These are phyloP conservation scores for Malacoctenus gilli DNA, from an alignment of 2,797 vertebrate genomes.

Conservation along the genomic window DNA sequence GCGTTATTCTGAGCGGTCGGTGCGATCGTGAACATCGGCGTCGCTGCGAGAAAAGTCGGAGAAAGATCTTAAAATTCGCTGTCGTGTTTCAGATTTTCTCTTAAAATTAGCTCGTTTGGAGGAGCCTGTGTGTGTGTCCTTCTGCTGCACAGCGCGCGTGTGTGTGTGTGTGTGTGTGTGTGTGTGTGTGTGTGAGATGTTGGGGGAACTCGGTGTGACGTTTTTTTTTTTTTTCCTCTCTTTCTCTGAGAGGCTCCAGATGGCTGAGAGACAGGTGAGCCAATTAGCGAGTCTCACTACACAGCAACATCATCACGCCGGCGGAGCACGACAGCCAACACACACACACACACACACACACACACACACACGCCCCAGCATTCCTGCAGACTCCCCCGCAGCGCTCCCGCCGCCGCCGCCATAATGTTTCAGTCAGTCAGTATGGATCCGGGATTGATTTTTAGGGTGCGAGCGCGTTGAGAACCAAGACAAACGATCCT, in stretches of 20 bases:
- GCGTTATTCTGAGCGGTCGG: slow-evolving; percentile 19
- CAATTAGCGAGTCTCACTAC: slow-evolving; percentile 82
- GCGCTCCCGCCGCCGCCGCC: slow-evolving; percentile 41
- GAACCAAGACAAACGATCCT: slow-evolving; percentile 62
- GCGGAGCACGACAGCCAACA: slow-evolving; percentile 61
- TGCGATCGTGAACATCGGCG: slow-evolving; percentile 10
- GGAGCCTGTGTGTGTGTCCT: slow-evolving; percentile 14
- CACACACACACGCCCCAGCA: slow-evolving; percentile 20
- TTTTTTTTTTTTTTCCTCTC: slow-evolving; percentile 24
- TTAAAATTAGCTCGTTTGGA: slow-evolving; percentile 7
- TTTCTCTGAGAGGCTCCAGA: slow-evolving; percentile 73
- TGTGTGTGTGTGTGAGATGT: slow-evolving; percentile 30
- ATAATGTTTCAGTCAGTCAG: slow-evolving; percentile 32
- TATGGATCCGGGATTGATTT: slow-evolving; percentile 54
- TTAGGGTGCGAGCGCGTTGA: slow-evolving; percentile 24
- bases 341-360: slow-evolving; percentile 30
- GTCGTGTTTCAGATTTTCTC: background rate
- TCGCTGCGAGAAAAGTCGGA: no score
- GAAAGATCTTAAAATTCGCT: no score
- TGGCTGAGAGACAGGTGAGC: slow-evolving; percentile 83
- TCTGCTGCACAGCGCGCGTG: no score
- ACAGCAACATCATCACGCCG: slow-evolving; percentile 72
- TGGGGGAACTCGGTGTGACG: slow-evolving; percentile 61
- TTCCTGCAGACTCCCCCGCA: slow-evolving; percentile 32
- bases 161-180: slow-evolving; percentile 39